phyloP scores from a whole-genome alignment of 2,113 vertebrate species.

The Aphelocoma coerulescens region DNA sequence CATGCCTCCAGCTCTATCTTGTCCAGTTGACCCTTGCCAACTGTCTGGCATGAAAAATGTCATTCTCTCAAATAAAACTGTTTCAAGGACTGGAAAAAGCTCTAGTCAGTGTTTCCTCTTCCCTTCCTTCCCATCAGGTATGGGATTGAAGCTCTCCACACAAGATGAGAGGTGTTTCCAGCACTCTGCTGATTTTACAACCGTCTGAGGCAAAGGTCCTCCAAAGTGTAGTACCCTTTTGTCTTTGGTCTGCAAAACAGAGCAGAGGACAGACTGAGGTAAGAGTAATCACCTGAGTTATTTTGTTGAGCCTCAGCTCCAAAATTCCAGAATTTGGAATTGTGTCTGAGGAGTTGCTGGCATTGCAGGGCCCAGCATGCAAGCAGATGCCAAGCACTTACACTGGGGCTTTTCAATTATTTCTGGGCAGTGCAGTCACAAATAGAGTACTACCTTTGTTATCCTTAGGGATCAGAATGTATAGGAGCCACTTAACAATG shows the following conservation, averaged over 20 bases:
- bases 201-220: neutral
- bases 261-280: neutral
- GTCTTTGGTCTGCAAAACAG: neutral
- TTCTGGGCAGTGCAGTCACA: neutral
- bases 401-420: neutral
- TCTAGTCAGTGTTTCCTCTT: neutral
- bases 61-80: neutral
- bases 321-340: neutral
- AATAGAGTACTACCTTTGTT: neutral
- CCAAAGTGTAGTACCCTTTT: neutral
- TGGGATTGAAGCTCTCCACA: neutral
- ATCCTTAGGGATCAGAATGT: neutral
- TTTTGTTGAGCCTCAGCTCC: neutral
- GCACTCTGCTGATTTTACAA: neutral
- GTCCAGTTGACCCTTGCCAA: neutral
- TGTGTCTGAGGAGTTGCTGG: neutral
- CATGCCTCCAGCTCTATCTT: neutral
- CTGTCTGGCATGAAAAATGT: neutral
- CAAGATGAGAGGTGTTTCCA: neutral
- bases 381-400: neutral
- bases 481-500: neutral
- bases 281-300: neutral
- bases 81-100: neutral
- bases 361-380: neutral
- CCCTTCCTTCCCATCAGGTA: neutral